A percentile compares a stretch with the other conserved stretches of the same genome.
Conservation (phyloP, 2,888 invertebrate species). For the Adelphocoris suturalis region DNA sequence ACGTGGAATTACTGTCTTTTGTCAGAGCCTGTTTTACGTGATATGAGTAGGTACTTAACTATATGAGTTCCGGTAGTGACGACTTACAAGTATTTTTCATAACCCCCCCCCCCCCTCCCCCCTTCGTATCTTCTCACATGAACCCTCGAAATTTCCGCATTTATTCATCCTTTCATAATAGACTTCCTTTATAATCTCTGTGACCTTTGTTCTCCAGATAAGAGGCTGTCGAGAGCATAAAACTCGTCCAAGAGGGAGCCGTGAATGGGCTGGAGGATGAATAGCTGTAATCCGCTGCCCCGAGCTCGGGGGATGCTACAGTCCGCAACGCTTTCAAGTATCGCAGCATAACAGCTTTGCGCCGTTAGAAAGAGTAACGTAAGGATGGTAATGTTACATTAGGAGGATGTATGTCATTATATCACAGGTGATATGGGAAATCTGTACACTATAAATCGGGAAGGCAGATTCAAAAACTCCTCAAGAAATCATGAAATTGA, state of each 20-base stretch:
- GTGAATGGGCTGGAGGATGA: background rate
- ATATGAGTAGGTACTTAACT: too few species aligned
- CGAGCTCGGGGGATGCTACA: background rate
- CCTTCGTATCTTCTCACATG: background rate
- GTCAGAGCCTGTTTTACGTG: too few species aligned
- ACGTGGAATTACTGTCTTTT: too few species aligned
- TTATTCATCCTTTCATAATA: background rate
- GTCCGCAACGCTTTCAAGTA: slow-evolving; percentile 9
- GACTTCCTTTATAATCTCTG: background rate
- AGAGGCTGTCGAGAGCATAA: slow-evolving; percentile 12
- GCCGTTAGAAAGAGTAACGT: background rate
- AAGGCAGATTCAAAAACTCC: too few species aligned
- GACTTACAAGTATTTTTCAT: background rate
- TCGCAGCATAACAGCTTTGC: background rate
- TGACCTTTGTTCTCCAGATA: slow-evolving; percentile 1
- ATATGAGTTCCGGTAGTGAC: too few species aligned
- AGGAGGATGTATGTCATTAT: too few species aligned
- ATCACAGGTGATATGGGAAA: too few species aligned
- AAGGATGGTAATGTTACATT: too few species aligned
- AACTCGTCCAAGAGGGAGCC: background rate
- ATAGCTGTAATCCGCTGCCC: background rate
- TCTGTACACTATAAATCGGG: too few species aligned
- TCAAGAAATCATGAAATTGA: too few species aligned
- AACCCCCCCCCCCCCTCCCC: too few species aligned
- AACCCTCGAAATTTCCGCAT: slow-evolving; percentile 17